Base-by-base conservation (phyloP, 2,888 invertebrate genomes). In the Cosmopolites sordidus region DNA sequence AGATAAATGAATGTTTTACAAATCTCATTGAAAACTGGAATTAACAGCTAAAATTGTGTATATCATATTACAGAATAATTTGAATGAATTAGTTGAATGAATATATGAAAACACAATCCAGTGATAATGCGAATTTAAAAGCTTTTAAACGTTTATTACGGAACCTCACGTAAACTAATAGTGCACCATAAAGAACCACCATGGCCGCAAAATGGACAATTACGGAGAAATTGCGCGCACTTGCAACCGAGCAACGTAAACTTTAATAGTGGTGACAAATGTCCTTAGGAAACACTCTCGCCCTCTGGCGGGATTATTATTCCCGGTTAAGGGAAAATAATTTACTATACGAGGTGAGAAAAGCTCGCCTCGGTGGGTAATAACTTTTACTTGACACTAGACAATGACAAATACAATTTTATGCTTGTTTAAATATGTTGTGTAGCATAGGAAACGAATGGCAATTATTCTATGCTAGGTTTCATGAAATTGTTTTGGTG, bases 371-470 rank as follows among this genome's bases (percentile, higher is more conserved):
- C 11, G 30, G 45, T 29, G 46, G 45, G 40, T 33, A 46, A 51
- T 51, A 51, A 46, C 42, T 51, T 51, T 43, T 37, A 43, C 47
- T 47, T 22, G 47, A 9, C 6, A 52, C 45, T 15, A 43, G 51
- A 56, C 56, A 51, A 22, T 45, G 56, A 56, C 48, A 48, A 55
- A 56, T 39, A 40, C 43, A 39, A 56, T 43, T 56, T 56, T 51
- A 51, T 51, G 43, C 15, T 38, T 45, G 56, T 54, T 58, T 54
- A 51, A 49, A 41, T 37, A 17, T 41, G 42, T 17, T 48, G 18
- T 43, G 39, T 43, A 4, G 12, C n/a, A 33, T 11, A 12, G 33
- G n/a, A 33, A 12, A 11, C 22, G 22, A 22, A 22, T 22, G 22
- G 22, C 3, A 3, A 22, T 22, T 3, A 5, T 22, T 22, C 3